A percentile compares a stretch with the other conserved stretches of the same genome.
Evolutionary conservation across 2,797 vertebrate species (phyloP).

Genomic region (Hozukius guyotensis): DNA sequence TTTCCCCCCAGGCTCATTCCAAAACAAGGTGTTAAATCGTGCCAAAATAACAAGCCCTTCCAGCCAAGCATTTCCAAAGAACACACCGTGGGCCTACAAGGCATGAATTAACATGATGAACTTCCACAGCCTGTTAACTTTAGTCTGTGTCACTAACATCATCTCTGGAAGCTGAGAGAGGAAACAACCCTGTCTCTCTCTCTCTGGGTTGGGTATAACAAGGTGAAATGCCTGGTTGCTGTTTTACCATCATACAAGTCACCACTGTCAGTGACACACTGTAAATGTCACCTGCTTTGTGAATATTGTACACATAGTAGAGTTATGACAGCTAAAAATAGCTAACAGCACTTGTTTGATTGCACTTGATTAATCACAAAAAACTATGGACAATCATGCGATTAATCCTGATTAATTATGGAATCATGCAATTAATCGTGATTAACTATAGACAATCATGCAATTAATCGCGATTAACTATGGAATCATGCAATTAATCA

Average conservation of each 20-base stretch:
- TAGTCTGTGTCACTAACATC: neutral
- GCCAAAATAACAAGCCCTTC: neutral
- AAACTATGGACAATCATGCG: too few species aligned
- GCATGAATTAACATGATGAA: neutral
- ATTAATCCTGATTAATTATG: fast-evolving
- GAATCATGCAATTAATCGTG: too few species aligned
- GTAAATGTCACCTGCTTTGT: neutral
- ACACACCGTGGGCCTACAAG: too few species aligned
- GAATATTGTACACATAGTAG: neutral
- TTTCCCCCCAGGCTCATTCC: neutral
- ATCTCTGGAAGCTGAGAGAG: neutral
- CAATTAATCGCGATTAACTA: too few species aligned
- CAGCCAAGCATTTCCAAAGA: neutral
- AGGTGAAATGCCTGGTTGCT: neutral
- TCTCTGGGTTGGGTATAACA: neutral
- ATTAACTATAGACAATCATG: too few species aligned
- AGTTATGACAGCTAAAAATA: neutral
- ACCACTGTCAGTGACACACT: neutral
- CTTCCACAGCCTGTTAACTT: neutral
- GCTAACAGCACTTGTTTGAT: too few species aligned
- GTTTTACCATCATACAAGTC: neutral
- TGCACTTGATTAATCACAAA: too few species aligned
- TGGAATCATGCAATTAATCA: too few species aligned
- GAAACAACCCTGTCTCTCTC: neutral
- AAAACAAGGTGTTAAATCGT: neutral